phyloP scores from a whole-genome alignment of 2,797 vertebrate genomes.

The Picus viridis region DNA sequence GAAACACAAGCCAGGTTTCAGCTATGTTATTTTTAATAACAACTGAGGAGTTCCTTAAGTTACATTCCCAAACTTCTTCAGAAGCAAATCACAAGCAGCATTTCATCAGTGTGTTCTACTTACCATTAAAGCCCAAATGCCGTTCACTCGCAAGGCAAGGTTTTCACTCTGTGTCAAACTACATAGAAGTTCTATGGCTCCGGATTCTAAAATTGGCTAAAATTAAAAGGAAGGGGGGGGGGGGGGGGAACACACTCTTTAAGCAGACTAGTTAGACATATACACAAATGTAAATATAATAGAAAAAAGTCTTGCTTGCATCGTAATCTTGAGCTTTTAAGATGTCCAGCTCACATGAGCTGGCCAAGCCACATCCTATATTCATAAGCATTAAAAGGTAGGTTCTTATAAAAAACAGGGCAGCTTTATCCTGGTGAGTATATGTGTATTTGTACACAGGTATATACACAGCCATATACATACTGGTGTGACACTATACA shows the following conservation, averaged over 20 bases:
- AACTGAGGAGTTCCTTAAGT: not conserved
- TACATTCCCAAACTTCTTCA: not conserved
- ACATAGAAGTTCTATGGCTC: constrained; percentile 97
- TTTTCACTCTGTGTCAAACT: constrained; percentile 98
- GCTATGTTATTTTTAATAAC: not conserved
- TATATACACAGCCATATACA: not conserved
- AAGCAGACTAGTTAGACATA: not conserved
- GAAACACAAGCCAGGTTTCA: not conserved
- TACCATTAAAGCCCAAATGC: constrained; percentile 99
- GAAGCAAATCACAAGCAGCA: not conserved
- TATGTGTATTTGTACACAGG: not conserved
- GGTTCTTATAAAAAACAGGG: not conserved
- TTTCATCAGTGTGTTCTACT: constrained; percentile 42
- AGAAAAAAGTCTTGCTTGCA: not conserved
- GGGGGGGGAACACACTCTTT: not conserved
- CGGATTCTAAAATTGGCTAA: constrained; percentile 98
- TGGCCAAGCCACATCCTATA: not conserved
- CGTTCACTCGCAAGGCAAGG: constrained; percentile 95
- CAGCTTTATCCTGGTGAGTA: rapidly evolving
- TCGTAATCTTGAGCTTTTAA: not conserved
- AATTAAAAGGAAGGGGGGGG: not conserved
- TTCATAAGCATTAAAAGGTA: not conserved
- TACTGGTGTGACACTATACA: not conserved
- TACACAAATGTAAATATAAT: not conserved
- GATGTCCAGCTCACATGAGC: not conserved